Evolutionary conservation across 2,888 invertebrate genomes (phyloP).

Genomic region (Elegia similella): DNA sequence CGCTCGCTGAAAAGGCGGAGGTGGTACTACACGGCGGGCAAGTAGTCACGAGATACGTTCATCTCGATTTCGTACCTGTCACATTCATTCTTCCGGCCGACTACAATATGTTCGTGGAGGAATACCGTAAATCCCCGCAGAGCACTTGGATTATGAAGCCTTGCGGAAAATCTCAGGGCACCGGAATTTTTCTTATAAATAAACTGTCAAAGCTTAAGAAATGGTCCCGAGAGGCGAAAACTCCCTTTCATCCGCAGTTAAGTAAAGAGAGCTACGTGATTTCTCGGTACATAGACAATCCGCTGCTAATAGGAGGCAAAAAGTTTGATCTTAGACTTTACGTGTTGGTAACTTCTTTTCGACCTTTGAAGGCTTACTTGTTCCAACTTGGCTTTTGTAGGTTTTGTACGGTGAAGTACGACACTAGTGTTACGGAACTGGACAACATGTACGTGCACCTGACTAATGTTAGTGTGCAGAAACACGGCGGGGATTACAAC

Average conservation of each 20-base stretch:
- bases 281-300: slow-evolving; percentile 98
- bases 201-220: slow-evolving; percentile 96
- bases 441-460: slow-evolving; percentile 97
- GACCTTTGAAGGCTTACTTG: slow-evolving; percentile 95
- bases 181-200: slow-evolving; percentile 97
- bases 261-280: slow-evolving; percentile 96
- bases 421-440: slow-evolving; percentile 91
- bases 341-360: slow-evolving; percentile 95
- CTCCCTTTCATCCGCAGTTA: slow-evolving; percentile 91
- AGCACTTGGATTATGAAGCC: slow-evolving; percentile 99
- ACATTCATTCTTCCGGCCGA: slow-evolving; percentile 97
- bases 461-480: slow-evolving; percentile 98
- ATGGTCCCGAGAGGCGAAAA: slow-evolving; percentile 93
- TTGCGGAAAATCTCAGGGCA: slow-evolving; percentile 95
- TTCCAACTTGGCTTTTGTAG: slow-evolving; percentile 96
- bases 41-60: slow-evolving; percentile 86
- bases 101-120: slow-evolving; percentile 98
- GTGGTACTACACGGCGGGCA: slow-evolving; percentile 81
- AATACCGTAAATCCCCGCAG: slow-evolving; percentile 95
- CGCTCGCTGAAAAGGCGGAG: slow-evolving; percentile 88
- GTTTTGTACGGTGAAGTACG: slow-evolving; percentile 97
- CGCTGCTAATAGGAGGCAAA: slow-evolving; percentile 96
- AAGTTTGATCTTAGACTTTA: slow-evolving; percentile 97
- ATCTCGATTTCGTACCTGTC: slow-evolving; percentile 95
- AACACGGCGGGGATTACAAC: slow-evolving; percentile 97